Base-by-base conservation (phyloP, 2,113 vertebrate species). In the Conger conger region DNA sequence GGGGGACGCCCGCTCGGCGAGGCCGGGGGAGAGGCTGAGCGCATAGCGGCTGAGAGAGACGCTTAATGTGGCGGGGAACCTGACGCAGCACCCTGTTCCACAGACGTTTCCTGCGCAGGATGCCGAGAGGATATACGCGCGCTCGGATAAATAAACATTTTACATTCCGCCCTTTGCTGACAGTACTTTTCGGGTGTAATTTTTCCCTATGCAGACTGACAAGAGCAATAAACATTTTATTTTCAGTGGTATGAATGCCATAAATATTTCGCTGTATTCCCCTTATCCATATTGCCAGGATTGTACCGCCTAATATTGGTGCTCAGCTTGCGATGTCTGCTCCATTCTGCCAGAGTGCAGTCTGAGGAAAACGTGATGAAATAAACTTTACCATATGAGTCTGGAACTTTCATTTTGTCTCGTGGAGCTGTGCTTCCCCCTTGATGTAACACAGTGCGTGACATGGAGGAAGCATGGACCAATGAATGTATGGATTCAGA, bases 281-380 rank as follows among this genome's bases (percentile, higher is more conserved):
- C 7, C 9, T 73, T 73, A 33, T 73, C 33, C 57, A 20, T 27
- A 27, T 73, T 73, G 27, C 11, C 68, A 73, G 68, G 68, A 73
- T 73, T 73, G n/a, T 30, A 11, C n/a, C 13, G 4, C 27, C n/a
- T 4, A 20, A n/a, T n/a, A n/a, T n/a, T 23, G 60, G n/a, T 30
- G 33, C 11, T 33, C 42, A 30, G 23, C 11, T n/a, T 81, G 23
- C 53, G n/a, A 4, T 11, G 30, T 80, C 30, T 50, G 4, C 23
- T 33, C 27, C 23, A 73, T 33, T 33, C 68, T 73, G 68, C 68
- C 68, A n/a, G 5, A 0, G 11, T 15, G n/a, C n/a, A 33, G n/a
- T n/a, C 8, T 30, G 68, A 73, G 68, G n/a, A 13, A 94, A 93
- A 91, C 57, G 27, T 63, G 57, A 91, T 93, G 90, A 89, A 88